phyloP scores from a whole-genome alignment of 2,797 vertebrate species.

The Bradypodion ventrale region DNA sequence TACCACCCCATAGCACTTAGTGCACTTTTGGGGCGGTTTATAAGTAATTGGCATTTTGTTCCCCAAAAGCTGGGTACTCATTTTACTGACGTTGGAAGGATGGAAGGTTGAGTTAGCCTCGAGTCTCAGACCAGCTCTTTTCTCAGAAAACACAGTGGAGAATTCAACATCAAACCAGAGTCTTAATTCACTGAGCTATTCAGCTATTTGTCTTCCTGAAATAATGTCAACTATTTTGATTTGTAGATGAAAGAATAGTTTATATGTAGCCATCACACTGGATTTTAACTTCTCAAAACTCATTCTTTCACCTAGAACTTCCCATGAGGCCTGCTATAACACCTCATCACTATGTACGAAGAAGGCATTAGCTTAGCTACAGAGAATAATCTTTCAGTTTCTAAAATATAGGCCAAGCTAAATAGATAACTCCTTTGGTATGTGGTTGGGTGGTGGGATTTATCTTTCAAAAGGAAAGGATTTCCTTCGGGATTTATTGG shows the following conservation, averaged over 20 bases:
- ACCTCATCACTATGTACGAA: not conserved
- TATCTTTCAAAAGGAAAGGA: conserved; percentile 53
- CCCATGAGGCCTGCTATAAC: not conserved
- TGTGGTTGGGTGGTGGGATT: conserved; percentile 54
- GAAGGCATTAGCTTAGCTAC: not conserved
- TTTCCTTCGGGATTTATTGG: conserved; percentile 63
- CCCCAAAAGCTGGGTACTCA: too few species aligned
- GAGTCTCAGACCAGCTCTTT: too few species aligned
- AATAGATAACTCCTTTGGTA: conserved; percentile 34
- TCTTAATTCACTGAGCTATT: too few species aligned
- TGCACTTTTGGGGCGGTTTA: too few species aligned
- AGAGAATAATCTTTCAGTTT: conserved; percentile 24
- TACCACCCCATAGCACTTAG: too few species aligned
- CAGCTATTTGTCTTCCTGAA: conserved; percentile 31
- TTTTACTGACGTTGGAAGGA: too few species aligned
- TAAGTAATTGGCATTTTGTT: too few species aligned
- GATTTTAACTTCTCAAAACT: not conserved
- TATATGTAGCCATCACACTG: conserved; percentile 26
- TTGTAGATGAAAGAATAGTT: conserved; percentile 47
- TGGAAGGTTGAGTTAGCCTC: too few species aligned
- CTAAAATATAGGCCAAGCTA: conserved; percentile 32
- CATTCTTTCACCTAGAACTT: conserved; percentile 11
- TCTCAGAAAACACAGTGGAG: too few species aligned
- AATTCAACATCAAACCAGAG: too few species aligned
- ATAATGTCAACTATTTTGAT: conserved; percentile 43